phyloP scores from a whole-genome alignment of 2,888 invertebrate species.

The Hypena proboscidalis region DNA sequence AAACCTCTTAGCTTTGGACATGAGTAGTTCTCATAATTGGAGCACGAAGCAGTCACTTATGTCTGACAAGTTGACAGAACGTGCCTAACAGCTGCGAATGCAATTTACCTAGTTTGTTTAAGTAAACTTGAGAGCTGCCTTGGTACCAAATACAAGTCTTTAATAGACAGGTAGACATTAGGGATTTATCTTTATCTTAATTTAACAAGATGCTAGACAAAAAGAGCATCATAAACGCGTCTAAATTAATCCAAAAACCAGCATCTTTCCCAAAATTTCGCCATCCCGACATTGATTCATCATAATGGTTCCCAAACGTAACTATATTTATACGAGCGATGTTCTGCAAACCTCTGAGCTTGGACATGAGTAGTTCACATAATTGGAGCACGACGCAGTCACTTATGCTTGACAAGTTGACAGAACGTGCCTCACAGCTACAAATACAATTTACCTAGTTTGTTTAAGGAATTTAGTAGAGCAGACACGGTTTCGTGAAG shows the following conservation, averaged over 20 bases:
- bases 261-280: too few relatives aligned
- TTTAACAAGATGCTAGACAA: too few relatives aligned
- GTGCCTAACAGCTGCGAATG: constrained; percentile 37
- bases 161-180: too few relatives aligned
- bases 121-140: constrained; percentile 10
- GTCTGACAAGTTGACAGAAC: constrained; percentile 46
- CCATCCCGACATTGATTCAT: too few relatives aligned
- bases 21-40: constrained; percentile 44
- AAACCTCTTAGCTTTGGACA: constrained; percentile 44
- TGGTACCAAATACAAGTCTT: too few relatives aligned
- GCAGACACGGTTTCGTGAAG: background rate
- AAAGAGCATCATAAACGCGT: too few relatives aligned
- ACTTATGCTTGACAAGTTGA: constrained; percentile 47
- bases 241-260: too few relatives aligned
- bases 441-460: constrained; percentile 44
- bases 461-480: constrained; percentile 19
- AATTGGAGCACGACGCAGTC: constrained; percentile 47
- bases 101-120: constrained; percentile 42
- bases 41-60: constrained; percentile 46
- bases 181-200: too few relatives aligned
- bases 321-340: too few relatives aligned
- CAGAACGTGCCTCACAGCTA: constrained; percentile 40
- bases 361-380: constrained; percentile 43
- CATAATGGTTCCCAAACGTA: too few relatives aligned
- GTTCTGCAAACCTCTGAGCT: constrained; percentile 18